Evolutionary conservation across 2,888 invertebrate genomes (phyloP).

Genomic region (Salticus scenicus): DNA sequence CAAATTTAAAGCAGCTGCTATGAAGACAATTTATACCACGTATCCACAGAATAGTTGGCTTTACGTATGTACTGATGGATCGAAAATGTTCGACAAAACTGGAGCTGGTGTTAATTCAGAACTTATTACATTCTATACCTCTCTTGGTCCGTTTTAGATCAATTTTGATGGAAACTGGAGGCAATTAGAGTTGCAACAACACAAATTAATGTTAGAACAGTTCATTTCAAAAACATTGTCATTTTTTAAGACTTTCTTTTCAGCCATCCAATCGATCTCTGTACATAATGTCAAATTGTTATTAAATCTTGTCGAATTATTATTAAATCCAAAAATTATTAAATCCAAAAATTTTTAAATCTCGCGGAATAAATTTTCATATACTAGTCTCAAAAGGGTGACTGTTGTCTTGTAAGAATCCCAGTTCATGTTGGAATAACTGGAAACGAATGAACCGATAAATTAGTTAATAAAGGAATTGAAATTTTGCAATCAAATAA

Average conservation of each 20-base stretch:
- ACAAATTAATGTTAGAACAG: neutral
- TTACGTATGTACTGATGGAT: neutral
- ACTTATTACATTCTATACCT: neutral
- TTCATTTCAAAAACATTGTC: neutral
- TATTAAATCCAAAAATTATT: no score
- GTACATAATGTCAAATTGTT: neutral
- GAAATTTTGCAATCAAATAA: neutral
- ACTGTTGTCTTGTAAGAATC: neutral
- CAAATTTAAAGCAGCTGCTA: neutral
- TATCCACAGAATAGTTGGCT: neutral
- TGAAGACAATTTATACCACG: neutral
- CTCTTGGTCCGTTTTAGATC: neutral
- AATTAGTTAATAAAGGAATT: neutral
- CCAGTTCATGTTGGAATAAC: neutral
- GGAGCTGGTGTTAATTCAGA: neutral
- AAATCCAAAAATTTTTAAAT: neutral
- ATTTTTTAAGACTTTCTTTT: neutral
- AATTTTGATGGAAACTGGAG: neutral
- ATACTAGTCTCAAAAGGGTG: neutral
- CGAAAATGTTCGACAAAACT: constrained; percentile 10
- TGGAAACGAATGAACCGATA: neutral
- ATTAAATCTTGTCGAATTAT: no score
- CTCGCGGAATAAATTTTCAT: neutral
- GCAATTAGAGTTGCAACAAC: neutral
- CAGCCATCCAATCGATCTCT: neutral